phyloP scores from a whole-genome alignment of 2,113 vertebrate genomes.

The Tragelaphus buxtoni region DNA sequence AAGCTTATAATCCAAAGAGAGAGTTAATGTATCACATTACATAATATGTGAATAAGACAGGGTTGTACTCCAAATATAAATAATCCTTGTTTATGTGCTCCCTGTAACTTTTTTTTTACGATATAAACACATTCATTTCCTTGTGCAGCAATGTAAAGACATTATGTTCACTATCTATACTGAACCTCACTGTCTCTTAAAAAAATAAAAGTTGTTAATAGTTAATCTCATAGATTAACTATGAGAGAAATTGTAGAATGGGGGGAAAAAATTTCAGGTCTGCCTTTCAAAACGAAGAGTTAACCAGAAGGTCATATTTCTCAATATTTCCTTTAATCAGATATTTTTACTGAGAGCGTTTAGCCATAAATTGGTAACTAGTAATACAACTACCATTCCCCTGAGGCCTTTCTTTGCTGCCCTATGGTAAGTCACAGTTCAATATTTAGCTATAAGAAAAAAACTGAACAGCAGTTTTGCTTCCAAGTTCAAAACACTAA shows the following conservation, averaged over 20 bases:
- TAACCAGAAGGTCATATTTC: neutral
- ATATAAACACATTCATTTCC: neutral
- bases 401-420: neutral
- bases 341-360: neutral
- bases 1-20: neutral
- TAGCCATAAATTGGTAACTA: neutral
- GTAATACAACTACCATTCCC: neutral
- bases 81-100: neutral
- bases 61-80: neutral
- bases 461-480: neutral
- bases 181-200: neutral
- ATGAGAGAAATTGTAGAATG: neutral
- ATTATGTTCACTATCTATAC: neutral
- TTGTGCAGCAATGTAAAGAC: neutral
- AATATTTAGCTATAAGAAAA: neutral
- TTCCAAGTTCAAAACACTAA: neutral
- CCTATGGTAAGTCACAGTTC: neutral
- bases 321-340: neutral
- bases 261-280: neutral
- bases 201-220: neutral
- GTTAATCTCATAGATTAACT: neutral
- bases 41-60: neutral
- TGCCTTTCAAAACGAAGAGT: conserved; percentile 19
- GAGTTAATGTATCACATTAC: neutral
- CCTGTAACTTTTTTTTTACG: neutral